Evolutionary conservation across 1,140 invertebrate genomes (phyloP), one percentile per base, ranked within the genome.

Genomic region (Teleopsis dalmanni): DNA sequence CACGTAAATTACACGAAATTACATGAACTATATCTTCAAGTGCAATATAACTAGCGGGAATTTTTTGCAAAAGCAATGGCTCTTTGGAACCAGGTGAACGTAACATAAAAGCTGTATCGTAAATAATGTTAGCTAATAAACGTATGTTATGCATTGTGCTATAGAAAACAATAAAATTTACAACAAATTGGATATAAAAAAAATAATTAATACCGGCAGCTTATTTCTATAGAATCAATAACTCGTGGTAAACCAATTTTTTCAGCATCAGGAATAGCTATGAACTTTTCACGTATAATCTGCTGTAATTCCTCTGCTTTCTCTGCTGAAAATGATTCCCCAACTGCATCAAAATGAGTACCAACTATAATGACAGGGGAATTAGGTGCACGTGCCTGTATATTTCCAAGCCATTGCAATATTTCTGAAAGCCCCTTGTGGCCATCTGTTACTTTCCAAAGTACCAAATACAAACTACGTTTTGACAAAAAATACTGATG

Each of bases 401-500:
- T 95, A 62, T 94, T 95, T 2, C 94, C 84, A 1, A 99, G 77
- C 95, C 95, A 99, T 55, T 95, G 87, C 37, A 94, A 77, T 48
- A 98, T 89, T 58, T 88, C 88, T 10, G 85, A 83, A 3, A 99
- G 80, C 0, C 94, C 95, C 60, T 83, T 82, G 52, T 93, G 84
- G 0, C 95, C 95, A 63, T 98, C 94, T 0, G 84, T 87, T 11
- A 98, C 88, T 51, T 85, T 85, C 95, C 95, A 99, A 0, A 95
- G 80, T 4, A 98, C 95, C 11, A 99, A 74, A 63, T 98, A 98
- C 1, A 99, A 73, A 50, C 95, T 96, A 26, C 96, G 76, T 54
- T 94, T 92, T 0, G 94, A 96, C 11, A 99, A 73, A 68, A 99
- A 99, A 70, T 98, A 99, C 61, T 98, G 94, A 77, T 98, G 95